Percentiles rank a stretch among this genome's conserved stretches.
Conservation (phyloP, 2,113 vertebrate genomes). For the Rhynchopsitta pachyrhyncha region DNA sequence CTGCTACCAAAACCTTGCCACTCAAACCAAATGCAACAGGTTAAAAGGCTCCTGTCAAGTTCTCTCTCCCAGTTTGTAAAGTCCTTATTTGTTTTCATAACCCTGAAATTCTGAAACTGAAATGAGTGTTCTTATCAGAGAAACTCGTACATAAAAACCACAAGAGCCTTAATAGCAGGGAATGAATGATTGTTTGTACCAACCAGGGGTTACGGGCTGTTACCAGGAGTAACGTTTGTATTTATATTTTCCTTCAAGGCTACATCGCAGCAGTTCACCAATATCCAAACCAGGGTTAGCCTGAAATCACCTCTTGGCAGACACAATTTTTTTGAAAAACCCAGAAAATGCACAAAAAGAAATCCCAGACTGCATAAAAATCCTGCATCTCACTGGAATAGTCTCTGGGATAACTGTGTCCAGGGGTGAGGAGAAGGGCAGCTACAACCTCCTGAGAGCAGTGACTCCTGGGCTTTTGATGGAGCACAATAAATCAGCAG, state of each 20-base stretch:
- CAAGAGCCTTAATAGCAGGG: not conserved
- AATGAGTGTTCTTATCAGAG: not conserved
- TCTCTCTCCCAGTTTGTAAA: not conserved
- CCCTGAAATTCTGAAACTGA: not conserved
- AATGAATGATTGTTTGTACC: not conserved
- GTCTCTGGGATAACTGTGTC: not conserved
- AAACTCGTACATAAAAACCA: not conserved
- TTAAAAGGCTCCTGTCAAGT: not conserved
- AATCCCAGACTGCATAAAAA: not conserved
- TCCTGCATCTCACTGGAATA: not conserved
- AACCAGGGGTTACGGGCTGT: not conserved
- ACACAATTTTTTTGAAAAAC: not conserved
- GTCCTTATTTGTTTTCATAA: not conserved
- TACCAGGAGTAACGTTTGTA: not conserved
- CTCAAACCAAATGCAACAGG: not conserved
- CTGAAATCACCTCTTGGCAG: not conserved
- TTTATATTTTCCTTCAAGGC: not conserved
- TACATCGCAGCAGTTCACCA: not conserved
- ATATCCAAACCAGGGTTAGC: not conserved
- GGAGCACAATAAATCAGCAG: too few species aligned
- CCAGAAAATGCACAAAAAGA: not conserved
- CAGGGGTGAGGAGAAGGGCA: not conserved
- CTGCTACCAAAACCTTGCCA: not conserved
- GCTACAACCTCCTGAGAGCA: not conserved
- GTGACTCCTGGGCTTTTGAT: not conserved